Base-by-base conservation (phyloP, 2,797 vertebrate species). In the Bradypus variegatus region DNA sequence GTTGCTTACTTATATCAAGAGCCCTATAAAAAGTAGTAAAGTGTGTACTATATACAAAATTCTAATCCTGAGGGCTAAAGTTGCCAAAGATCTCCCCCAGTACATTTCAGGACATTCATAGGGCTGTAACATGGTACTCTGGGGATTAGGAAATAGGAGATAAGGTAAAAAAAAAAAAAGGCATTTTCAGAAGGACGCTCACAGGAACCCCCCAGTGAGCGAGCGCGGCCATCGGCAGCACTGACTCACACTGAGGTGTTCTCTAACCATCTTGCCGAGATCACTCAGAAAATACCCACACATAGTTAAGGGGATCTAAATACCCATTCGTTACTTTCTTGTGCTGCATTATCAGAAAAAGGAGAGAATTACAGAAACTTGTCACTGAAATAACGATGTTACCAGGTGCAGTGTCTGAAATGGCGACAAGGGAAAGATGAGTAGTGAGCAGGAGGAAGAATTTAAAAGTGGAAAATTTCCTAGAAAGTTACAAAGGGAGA, bases 1-100 rank as follows among this genome's bases (percentile, higher is more conserved):
- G 81, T 93, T 72, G 14, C 36, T 81, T 86, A 83, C 85, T 93
- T 92, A 93, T 79, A 94, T 79, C n/a, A 58, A 14, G 67, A 95
- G 45, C 29, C 45, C 73, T 69, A 77, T 41, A 82, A 92, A 89
- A 10, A 75, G 33, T 92, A 41, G 81, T 60, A 90, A 92, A 50
- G 13, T n/a, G 60, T 29, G 65, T 77, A 31, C 31, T 53, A 91
- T 9, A 83, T 45, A 93, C 5, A 87, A 76, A 94, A 93, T 60
- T 73, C 53, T 65, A 92, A 88, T 48, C 41, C 53, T 25, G 4
- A 84, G 23, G n/a, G 80, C n/a, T 85, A 79, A 50, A 15, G 33
- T 4, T 72, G 33, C 45, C 62, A 92, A 91, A 67, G 33, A 73
- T 60, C 9, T 60, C 36, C 72, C 67, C 18, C 16, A n/a, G 23